Conservation (phyloP, 1,140 invertebrate genomes). For the Himalopsyche phryganea region DNA sequence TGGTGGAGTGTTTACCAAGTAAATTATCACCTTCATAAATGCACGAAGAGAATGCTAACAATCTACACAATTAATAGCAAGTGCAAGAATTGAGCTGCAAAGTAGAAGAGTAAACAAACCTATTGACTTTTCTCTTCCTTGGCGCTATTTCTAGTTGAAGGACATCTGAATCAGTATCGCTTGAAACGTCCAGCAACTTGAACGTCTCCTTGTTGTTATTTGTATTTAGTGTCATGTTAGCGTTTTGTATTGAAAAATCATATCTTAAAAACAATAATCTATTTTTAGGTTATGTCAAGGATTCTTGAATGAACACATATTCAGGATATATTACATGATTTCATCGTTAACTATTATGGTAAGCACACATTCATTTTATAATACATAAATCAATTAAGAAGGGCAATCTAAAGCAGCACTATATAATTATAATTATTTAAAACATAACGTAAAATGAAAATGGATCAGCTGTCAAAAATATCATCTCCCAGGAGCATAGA, state of each 20-base stretch:
- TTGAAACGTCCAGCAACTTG: constrained; percentile 58
- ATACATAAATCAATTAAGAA: too few relatives aligned
- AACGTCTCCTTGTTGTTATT: constrained; percentile 62
- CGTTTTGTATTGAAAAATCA: constrained; percentile 8
- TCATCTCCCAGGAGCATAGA: too few relatives aligned
- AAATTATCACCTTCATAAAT: not conserved
- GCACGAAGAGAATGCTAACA: constrained; percentile 3
- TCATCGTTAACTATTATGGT: too few relatives aligned
- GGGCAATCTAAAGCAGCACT: too few relatives aligned
- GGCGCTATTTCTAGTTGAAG: constrained; percentile 59
- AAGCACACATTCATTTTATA: too few relatives aligned
- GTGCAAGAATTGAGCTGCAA: not conserved
- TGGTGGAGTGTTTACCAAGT: too few relatives aligned
- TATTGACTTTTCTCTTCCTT: constrained; percentile 56
- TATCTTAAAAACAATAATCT: constrained; percentile 12
- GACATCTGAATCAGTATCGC: constrained; percentile 59
- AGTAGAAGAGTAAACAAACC: constrained; percentile 40
- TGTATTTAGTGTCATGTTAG: constrained; percentile 25
- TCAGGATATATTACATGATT: too few relatives aligned
- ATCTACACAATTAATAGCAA: not conserved
- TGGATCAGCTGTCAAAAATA: too few relatives aligned
- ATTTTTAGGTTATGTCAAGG: constrained; percentile 24
- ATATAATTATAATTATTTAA: too few relatives aligned
- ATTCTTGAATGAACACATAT: not conserved
- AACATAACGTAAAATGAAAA: too few relatives aligned